Evolutionary conservation across 92 coral and sea anemone species (phyloP), one percentile per base, ranked within the genome.

Genomic region (Meandrina meandrites): DNA sequence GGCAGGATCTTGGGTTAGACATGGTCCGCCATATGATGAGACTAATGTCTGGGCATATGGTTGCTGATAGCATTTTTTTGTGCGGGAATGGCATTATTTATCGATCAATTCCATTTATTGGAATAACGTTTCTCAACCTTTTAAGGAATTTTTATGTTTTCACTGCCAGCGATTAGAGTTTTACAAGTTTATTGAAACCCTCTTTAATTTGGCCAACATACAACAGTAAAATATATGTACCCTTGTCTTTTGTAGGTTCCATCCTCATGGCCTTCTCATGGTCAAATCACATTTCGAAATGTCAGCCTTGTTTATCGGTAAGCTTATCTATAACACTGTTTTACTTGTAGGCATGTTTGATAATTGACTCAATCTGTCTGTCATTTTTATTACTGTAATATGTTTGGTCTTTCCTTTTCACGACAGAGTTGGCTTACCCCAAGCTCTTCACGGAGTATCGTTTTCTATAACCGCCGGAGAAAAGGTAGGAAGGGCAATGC

Each of bases 261-360:
- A 13, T 84, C 89, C 11, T 89, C 89, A 53, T 97, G 99, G 99
- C 99, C 99, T 28, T 87, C 91, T 54, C 87, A 81, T 18, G 99
- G 99, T 51, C 91, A 88, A 42, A 91, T 97, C 57, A 87, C 92
- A 8, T 95, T 97, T 82, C 89, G 86, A 24, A 88, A 93, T 51
- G 97, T 97, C 75, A 91, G 92, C 18, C 92, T 97, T 67, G 70
- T 95, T 60, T 97, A 97, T 90, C 96, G 98, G 99, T 95, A 80
- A 75, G 93, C 60, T 48, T 12, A 30, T 31, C 6, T 57, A 3
- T 51, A 54, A 54, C 64, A 19, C 64, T 57, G 64, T 19, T 8
- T 57, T 57, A 18, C 64, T 0, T 57, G 64, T 57, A 18, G 64
- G 6, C 45, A 40, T n/a, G n/a, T n/a, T n/a, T n/a, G n/a, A n/a